Percentiles rank a stretch among this genome's conserved stretches.
Evolutionary conservation across 2,113 vertebrate genomes (phyloP).

Genomic region (Telmatochromis sp.): DNA sequence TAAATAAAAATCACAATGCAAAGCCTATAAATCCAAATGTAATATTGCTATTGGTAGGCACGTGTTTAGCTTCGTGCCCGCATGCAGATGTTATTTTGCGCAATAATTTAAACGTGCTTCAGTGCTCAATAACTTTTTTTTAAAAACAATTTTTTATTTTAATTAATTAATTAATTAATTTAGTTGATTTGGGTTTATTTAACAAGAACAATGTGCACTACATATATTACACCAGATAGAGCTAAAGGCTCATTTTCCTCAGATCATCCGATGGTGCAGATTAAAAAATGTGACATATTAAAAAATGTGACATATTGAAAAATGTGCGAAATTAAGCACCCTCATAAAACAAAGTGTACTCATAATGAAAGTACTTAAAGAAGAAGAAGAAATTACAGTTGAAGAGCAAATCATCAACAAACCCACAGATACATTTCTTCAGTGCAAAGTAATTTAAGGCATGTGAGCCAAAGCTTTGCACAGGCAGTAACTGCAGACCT

Average conservation of each 20-base stretch:
- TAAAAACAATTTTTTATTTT: background rate
- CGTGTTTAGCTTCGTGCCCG: background rate
- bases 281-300: background rate
- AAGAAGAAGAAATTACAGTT: background rate
- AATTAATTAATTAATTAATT: background rate
- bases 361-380: background rate
- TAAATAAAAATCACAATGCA: background rate
- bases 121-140: background rate
- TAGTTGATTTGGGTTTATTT: background rate
- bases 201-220: background rate
- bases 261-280: background rate
- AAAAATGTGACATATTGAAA: background rate
- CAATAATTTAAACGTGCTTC: background rate
- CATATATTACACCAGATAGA: background rate
- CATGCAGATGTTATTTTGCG: background rate
- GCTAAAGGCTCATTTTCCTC: background rate
- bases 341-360: background rate
- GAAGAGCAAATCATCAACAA: background rate
- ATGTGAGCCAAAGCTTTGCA: background rate
- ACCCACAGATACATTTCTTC: background rate
- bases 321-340: background rate
- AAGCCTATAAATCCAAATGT: background rate
- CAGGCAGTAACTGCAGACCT: background rate
- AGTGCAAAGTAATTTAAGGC: background rate
- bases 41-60: background rate